Conservation (phyloP, 2,113 vertebrate species). For the Rallus limicola region DNA sequence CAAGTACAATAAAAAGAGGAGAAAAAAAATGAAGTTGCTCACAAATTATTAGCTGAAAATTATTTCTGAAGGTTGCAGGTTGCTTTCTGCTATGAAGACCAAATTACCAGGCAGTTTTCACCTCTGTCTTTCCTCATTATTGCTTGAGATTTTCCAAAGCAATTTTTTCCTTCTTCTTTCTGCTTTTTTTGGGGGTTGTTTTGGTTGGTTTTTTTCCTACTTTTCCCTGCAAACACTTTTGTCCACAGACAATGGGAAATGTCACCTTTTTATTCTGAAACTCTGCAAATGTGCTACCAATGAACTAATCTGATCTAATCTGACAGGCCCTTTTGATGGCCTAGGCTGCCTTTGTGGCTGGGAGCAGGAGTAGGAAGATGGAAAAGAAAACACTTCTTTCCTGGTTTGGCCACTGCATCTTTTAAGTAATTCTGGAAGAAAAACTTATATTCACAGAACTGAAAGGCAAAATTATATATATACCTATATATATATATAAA, state of each 20-base stretch:
- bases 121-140: neutral
- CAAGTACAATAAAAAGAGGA: slow-evolving; percentile 38
- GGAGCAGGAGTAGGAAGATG: neutral
- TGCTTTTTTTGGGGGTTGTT: neutral
- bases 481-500: too few relatives aligned
- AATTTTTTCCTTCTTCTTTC: neutral
- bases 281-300: neutral
- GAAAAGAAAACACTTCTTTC: neutral
- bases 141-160: neutral
- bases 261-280: neutral
- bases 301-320: neutral
- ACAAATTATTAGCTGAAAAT: slow-evolving; percentile 52
- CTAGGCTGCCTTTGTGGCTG: neutral
- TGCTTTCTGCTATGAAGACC: neutral
- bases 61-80: slow-evolving; percentile 45
- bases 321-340: neutral
- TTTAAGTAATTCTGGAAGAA: neutral
- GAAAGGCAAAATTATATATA: neutral
- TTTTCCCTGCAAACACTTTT: neutral
- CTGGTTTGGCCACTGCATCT: neutral
- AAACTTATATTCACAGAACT: neutral
- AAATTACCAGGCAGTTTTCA: slow-evolving; percentile 15
- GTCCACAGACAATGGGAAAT: neutral
- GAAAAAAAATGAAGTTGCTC: neutral
- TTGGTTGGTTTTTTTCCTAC: too few relatives aligned